Conservation (phyloP, 2,113 vertebrate species). For the Willisornis vidua region DNA sequence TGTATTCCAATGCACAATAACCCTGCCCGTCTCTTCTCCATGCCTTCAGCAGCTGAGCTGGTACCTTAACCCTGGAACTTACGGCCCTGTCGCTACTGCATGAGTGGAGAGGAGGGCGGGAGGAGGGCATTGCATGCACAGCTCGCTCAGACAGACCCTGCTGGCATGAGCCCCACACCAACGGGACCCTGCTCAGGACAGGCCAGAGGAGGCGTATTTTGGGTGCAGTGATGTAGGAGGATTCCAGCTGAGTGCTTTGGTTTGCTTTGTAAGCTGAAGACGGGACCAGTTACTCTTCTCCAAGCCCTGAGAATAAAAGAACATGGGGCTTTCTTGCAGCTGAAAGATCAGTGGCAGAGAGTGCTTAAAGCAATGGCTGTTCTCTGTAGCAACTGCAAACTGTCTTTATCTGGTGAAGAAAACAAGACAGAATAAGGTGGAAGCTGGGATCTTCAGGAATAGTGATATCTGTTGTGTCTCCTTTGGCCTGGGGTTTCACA, state of each 20-base stretch:
- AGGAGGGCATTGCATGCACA: conserved; percentile 53
- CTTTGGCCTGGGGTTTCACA: background rate
- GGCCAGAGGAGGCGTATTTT: background rate
- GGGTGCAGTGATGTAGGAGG: background rate
- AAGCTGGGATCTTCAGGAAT: background rate
- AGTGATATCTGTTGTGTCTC: background rate
- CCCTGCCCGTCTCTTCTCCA: conserved; percentile 61
- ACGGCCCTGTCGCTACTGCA: conserved; percentile 71
- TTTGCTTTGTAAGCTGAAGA: background rate
- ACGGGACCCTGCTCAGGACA: background rate
- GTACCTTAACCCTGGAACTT: conserved; percentile 70
- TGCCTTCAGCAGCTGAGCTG: conserved; percentile 73
- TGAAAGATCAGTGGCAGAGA: background rate
- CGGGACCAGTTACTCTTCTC: background rate
- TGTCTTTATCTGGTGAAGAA: background rate
- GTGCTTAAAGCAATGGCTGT: background rate
- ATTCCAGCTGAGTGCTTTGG: fast-evolving
- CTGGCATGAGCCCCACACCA: conserved; percentile 63
- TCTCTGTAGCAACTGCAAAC: background rate
- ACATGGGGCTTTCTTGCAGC: background rate
- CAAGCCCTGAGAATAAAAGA: background rate
- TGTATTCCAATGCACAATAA: conserved; percentile 70
- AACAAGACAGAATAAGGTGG: background rate
- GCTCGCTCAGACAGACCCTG: conserved; percentile 41
- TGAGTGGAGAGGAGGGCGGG: conserved; percentile 47